Evolutionary conservation across 2,888 invertebrate species (phyloP), one percentile per base, ranked within the genome.

Genomic region (Latrodectus elegans): DNA sequence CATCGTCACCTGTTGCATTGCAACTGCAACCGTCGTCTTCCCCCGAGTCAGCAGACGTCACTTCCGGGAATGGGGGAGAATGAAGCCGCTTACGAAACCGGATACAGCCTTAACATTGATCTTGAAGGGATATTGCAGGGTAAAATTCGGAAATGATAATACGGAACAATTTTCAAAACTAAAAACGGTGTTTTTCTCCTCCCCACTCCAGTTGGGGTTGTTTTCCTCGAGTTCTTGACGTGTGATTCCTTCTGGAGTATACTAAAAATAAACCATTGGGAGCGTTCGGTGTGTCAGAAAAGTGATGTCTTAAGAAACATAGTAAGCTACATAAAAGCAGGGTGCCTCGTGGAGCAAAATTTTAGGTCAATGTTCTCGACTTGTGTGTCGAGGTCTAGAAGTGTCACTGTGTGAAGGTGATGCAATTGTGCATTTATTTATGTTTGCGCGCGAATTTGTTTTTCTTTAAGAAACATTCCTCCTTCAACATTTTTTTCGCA

Each of bases 401-500:
- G 86, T 80, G 86, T 86, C 86, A 86, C 80, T 86, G 68, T 86
- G 86, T 74, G 70, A 86, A 76, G 81, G 86, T 86, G 53, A 53
- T 65, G 17, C 49, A 52, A 38, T 6, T 6, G 38, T 38, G 38
- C 3, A 38, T 38, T n/a, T 38, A 38, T 38, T 38, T 38, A 38
- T 38, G 38, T 38, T 38, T 38, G 38, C 6, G 38, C 38, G 38
- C 38, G 3, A 38, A 38, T 38, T 38, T 38, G 38, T 6, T 38
- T 22, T 38, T 38, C 3, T 38, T 38, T 38, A 38, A 38, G 38
- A 38, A 38, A 38, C 38, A 38, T 38, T 38, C 38, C 38, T 38
- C 3, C 38, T 38, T 38, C 38, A 38, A 38, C 38, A 38, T 38
- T 38, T 4, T 38, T 38, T 38, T 1, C 38, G 38, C 38, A 38